Conservation (phyloP, 1,140 invertebrate genomes). For the Oscheius sp. region DNA sequence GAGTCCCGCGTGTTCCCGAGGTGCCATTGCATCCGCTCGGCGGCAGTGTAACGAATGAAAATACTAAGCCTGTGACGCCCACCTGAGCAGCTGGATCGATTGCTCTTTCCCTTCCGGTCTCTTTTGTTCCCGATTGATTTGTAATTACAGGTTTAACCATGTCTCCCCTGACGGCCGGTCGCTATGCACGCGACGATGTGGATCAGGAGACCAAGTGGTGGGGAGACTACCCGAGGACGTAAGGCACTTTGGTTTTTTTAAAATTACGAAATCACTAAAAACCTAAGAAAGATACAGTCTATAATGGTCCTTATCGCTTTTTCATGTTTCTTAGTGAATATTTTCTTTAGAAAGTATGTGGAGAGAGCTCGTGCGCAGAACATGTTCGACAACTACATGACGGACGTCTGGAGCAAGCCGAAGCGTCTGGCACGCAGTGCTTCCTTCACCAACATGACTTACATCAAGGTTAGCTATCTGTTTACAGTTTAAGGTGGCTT, state of each 20-base stretch:
- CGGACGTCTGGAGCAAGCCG: constrained; percentile 58
- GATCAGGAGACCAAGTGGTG: constrained; percentile 56
- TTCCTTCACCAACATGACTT: constrained; percentile 60
- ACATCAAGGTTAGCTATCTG: constrained; percentile 42
- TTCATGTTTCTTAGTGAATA: not conserved
- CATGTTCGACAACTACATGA: constrained; percentile 47
- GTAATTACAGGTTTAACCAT: not conserved
- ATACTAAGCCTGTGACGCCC: not conserved
- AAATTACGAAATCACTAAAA: constrained; percentile 6
- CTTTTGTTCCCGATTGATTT: not conserved
- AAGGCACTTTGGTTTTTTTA: not conserved
- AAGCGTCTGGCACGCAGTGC: constrained; percentile 55
- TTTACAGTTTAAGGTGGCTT: not conserved
- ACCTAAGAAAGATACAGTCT: not conserved
- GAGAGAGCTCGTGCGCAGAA: constrained; percentile 57
- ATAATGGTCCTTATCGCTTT: not conserved
- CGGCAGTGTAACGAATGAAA: constrained; percentile 12
- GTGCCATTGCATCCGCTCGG: not conserved
- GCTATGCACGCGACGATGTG: constrained; percentile 54
- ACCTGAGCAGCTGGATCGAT: constrained; percentile 2
- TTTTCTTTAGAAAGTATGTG: constrained; percentile 49
- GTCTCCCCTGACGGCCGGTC: constrained; percentile 48
- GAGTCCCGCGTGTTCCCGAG: no score
- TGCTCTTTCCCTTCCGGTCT: not conserved
- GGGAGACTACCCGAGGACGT: constrained; percentile 55